phyloP scores from a whole-genome alignment of 2,113 vertebrate genomes.

The Anser cygnoides region DNA sequence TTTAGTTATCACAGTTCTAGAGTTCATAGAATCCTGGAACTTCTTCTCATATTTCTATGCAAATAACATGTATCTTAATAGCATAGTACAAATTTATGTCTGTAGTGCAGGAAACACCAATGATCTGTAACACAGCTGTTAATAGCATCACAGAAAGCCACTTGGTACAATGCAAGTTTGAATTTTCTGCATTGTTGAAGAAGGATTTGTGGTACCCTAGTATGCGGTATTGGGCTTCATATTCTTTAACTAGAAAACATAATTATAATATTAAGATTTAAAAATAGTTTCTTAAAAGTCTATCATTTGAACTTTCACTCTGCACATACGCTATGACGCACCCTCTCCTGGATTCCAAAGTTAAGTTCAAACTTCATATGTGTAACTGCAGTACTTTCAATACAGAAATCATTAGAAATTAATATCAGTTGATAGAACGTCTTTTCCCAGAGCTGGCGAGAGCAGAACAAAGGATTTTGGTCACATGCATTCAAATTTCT shows the following conservation, averaged over 20 bases:
- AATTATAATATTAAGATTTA: not conserved
- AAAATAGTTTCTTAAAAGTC: not conserved
- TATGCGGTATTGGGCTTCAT: not conserved
- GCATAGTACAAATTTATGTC: not conserved
- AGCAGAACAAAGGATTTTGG: not conserved
- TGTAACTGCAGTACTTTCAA: not conserved
- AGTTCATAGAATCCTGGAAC: not conserved
- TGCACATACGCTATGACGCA: not conserved
- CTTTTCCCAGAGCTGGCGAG: not conserved
- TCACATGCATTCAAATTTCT: not conserved
- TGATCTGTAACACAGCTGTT: not conserved
- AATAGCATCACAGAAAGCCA: not conserved
- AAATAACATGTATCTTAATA: not conserved
- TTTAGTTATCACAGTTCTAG: not conserved
- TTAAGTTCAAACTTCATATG: not conserved
- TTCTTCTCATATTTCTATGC: not conserved
- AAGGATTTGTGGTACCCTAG: not conserved
- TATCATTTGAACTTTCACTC: not conserved
- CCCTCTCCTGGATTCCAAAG: not conserved
- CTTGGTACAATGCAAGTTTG: not conserved
- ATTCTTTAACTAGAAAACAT: not conserved
- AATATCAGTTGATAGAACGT: not conserved
- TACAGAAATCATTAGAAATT: not conserved
- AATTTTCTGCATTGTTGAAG: not conserved
- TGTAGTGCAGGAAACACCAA: not conserved